phyloP scores from a whole-genome alignment of 2,888 invertebrate genomes.

The Blastobasis lacticolella region DNA sequence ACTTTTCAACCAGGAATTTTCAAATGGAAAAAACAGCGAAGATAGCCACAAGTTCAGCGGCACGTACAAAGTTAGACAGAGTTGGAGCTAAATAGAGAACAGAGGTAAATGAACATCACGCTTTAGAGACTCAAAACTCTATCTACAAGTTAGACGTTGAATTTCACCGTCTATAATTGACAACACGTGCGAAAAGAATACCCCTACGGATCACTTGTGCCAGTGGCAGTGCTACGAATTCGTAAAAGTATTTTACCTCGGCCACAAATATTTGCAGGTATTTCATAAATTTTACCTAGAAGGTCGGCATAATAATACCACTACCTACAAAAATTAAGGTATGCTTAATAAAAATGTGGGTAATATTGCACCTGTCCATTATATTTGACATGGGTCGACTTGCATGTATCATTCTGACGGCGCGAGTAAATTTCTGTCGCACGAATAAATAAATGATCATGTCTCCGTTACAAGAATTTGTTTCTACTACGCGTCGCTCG shows the following conservation, averaged over 20 bases:
- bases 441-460: slow-evolving; percentile 67
- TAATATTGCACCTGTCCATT: slow-evolving; percentile 60
- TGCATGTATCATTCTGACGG: slow-evolving; percentile 66
- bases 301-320: neutral
- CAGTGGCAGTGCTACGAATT: neutral
- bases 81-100: slow-evolving; percentile 13
- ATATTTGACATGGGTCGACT: slow-evolving; percentile 63
- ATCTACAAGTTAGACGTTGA: no score
- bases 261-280: no score
- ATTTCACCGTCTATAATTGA: no score
- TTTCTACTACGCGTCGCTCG: no score
- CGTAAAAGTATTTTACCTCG: neutral
- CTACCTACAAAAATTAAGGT: slow-evolving; percentile 6
- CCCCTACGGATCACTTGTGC: neutral
- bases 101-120: slow-evolving; percentile 3
- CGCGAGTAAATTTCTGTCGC: slow-evolving; percentile 60
- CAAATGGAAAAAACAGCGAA: slow-evolving; percentile 37
- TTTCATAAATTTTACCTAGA: no score
- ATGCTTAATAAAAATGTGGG: slow-evolving; percentile 32
- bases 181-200: no score
- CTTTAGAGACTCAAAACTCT: neutral
- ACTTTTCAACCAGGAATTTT: slow-evolving; percentile 57
- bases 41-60: slow-evolving; percentile 34
- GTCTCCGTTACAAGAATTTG: slow-evolving; percentile 40
- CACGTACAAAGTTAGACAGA: slow-evolving; percentile 32